phyloP scores from a whole-genome alignment of 1,140 invertebrate genomes.

The Brachionus paranguensis region DNA sequence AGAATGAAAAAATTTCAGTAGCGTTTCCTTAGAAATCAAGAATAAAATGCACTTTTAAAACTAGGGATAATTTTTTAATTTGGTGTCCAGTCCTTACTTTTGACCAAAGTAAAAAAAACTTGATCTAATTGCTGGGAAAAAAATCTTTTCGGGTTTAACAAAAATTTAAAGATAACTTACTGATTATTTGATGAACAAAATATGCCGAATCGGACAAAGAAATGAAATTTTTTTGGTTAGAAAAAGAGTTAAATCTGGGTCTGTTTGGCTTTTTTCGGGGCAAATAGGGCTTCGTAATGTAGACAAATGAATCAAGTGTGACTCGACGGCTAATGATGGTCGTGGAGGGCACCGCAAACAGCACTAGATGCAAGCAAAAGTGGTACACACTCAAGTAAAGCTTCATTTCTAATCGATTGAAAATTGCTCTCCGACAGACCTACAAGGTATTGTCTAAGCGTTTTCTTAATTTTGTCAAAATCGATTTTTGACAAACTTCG shows the following conservation, averaged over 20 bases:
- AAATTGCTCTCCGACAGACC: not conserved
- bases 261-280: not conserved
- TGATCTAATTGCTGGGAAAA: too few relatives aligned
- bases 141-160: not conserved
- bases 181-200: not conserved
- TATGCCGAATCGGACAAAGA: not conserved
- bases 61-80: too few relatives aligned
- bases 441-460: not conserved
- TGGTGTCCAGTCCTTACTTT: too few relatives aligned
- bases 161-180: conserved; percentile 1
- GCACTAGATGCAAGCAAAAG: not conserved
- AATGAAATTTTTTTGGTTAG: conserved; percentile 20
- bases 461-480: not conserved
- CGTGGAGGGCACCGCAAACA: not conserved
- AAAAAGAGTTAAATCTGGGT: not conserved
- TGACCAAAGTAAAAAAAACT: too few relatives aligned
- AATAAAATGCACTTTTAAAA: too few relatives aligned
- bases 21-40: too few relatives aligned
- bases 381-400: not conserved
- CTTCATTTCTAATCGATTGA: not conserved
- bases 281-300: not conserved
- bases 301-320: not conserved
- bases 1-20: too few relatives aligned
- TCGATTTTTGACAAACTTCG: not conserved
- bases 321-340: not conserved